Conservation (phyloP, 2,113 vertebrate genomes). For the Corydoras sp. region DNA sequence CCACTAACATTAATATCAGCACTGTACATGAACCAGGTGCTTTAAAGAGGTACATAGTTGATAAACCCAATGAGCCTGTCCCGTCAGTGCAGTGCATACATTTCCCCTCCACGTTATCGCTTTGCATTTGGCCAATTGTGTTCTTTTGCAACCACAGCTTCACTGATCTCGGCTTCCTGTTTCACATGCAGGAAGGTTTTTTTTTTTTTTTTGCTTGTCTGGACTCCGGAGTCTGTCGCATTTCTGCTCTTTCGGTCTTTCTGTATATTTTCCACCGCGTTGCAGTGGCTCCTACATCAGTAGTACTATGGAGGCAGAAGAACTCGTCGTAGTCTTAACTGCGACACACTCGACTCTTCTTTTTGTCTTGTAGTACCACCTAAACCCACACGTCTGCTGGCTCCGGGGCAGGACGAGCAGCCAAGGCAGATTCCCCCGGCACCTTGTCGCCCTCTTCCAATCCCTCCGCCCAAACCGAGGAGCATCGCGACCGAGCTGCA, state of each 20-base stretch:
- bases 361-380: constrained; percentile 69
- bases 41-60: neutral
- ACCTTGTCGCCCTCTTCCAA: constrained; percentile 69
- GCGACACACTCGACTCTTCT: neutral
- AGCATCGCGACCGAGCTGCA: constrained; percentile 7
- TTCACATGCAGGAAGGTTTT: constrained; percentile 73
- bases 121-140: constrained; percentile 6
- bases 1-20: neutral
- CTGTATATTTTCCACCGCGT: constrained; percentile 9
- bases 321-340: constrained; percentile 34
- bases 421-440: constrained; percentile 70
- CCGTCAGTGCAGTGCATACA: neutral
- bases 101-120: constrained; percentile 19
- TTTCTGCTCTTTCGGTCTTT: constrained; percentile 11
- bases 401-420: constrained; percentile 69
- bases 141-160: constrained; percentile 41
- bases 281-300: neutral
- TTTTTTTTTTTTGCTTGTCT: constrained; percentile 26
- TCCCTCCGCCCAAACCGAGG: constrained; percentile 67
- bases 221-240: neutral
- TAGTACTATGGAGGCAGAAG: constrained; percentile 4
- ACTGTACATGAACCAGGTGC: neutral
- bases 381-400: constrained; percentile 76
- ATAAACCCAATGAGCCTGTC: neutral
- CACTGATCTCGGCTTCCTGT: constrained; percentile 72